Percentiles rank a stretch among this genome's conserved stretches.
phyloP scores from a whole-genome alignment of 2,797 vertebrate genomes.

The Pygocentrus nattereri region DNA sequence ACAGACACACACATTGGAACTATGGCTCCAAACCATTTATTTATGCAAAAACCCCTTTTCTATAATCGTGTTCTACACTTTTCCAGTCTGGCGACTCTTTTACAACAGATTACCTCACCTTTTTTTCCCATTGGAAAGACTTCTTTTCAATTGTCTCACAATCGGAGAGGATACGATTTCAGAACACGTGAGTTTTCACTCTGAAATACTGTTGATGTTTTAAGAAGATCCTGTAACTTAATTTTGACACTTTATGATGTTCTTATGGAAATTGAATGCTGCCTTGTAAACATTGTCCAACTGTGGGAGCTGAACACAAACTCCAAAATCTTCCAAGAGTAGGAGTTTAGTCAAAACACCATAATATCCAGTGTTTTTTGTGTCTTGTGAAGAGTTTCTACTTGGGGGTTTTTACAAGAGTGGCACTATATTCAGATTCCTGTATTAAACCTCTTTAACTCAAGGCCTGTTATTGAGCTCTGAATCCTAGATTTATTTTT shows the following conservation, averaged over 20 bases:
- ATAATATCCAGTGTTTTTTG: background rate
- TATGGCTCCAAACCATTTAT: constrained; percentile 44
- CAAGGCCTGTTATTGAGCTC: too few relatives aligned
- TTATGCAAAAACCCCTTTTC: constrained; percentile 30
- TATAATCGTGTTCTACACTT: constrained; percentile 21
- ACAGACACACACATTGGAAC: constrained; percentile 53
- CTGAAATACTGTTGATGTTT: background rate
- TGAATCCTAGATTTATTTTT: background rate
- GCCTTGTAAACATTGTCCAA: background rate
- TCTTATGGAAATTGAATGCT: constrained; percentile 5
- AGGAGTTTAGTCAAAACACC: background rate
- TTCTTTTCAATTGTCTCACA: constrained; percentile 8
- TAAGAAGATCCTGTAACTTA: background rate
- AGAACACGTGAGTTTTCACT: background rate
- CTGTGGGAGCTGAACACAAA: background rate
- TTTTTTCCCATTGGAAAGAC: constrained; percentile 1
- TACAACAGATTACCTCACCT: constrained; percentile 23
- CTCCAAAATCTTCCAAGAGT: background rate
- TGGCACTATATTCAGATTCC: background rate
- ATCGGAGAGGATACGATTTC: background rate
- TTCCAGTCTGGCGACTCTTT: background rate
- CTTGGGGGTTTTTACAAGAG: too few relatives aligned
- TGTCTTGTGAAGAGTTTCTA: background rate
- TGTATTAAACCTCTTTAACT: too few relatives aligned
- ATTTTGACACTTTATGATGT: constrained; percentile 21